phyloP scores from a whole-genome alignment of 2,113 vertebrate species.

The Mustela nigripes region DNA sequence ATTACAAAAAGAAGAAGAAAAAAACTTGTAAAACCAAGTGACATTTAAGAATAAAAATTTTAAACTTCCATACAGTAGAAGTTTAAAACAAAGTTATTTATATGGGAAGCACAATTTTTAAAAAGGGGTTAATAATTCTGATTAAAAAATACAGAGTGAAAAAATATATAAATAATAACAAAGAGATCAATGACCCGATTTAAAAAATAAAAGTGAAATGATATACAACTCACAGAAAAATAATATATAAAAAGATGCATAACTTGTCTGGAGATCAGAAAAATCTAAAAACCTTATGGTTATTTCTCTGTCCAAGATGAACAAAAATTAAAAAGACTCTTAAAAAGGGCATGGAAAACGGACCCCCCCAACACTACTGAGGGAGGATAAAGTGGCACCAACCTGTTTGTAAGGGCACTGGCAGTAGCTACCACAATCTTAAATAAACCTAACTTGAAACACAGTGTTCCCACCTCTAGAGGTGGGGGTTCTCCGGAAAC shows the following conservation, averaged over 20 bases:
- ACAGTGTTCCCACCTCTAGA: background rate
- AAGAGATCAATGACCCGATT: background rate
- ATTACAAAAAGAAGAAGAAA: background rate
- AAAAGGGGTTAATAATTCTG: background rate
- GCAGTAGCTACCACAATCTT: background rate
- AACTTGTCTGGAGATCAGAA: background rate
- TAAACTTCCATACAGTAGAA: background rate
- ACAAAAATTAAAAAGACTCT: background rate
- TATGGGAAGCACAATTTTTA: background rate
- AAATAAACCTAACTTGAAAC: background rate
- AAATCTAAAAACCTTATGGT: background rate
- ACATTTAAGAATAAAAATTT: background rate
- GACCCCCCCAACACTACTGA: background rate
- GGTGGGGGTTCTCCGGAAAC: background rate
- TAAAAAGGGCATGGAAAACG: background rate
- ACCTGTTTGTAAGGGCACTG: background rate
- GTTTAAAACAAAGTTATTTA: background rate
- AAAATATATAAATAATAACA: background rate
- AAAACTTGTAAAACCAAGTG: background rate
- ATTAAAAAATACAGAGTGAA: background rate
- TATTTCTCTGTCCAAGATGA: constrained; percentile 4
- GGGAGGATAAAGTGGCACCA: background rate
- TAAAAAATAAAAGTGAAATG: background rate
- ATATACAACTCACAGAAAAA: background rate
- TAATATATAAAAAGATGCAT: background rate